These are phyloP conservation scores for Physella acuta DNA, from an alignment of 1,140 invertebrate genomes.

Conservation along the genomic window DNA sequence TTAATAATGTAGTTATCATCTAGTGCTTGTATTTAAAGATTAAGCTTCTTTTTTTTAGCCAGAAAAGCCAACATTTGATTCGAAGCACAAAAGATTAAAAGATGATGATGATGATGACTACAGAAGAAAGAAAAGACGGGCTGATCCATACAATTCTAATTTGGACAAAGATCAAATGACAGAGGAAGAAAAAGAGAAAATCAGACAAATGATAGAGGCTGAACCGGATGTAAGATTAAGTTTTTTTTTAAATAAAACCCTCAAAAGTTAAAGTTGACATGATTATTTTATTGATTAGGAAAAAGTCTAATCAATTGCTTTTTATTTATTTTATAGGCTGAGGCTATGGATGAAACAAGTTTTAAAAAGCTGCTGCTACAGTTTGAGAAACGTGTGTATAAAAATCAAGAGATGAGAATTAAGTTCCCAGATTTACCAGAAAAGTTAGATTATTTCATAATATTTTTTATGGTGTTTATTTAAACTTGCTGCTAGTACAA, in stretches of 20 bases:
- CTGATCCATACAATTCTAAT: slow-evolving; percentile 66
- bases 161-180: slow-evolving; percentile 28
- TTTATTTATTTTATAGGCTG: slow-evolving; percentile 61
- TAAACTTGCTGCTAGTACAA: too few species aligned
- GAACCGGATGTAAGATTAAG: slow-evolving; percentile 69
- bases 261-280: background rate
- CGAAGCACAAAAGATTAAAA: slow-evolving; percentile 35
- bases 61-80: slow-evolving; percentile 38
- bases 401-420: slow-evolving; percentile 97
- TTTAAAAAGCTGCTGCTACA: slow-evolving; percentile 83
- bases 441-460: slow-evolving; percentile 65
- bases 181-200: slow-evolving; percentile 76
- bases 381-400: slow-evolving; percentile 91
- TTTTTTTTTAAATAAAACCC: slow-evolving; percentile 52
- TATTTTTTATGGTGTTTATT: slow-evolving; percentile 3
- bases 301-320: too few species aligned
- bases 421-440: slow-evolving; percentile 97
- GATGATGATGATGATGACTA: slow-evolving; percentile 71
- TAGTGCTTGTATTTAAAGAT: too few species aligned
- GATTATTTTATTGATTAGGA: slow-evolving; percentile 20
- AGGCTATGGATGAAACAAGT: slow-evolving; percentile 81
- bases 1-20: too few species aligned
- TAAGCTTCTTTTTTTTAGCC: slow-evolving; percentile 30
- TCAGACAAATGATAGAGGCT: slow-evolving; percentile 79
- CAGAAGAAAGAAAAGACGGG: slow-evolving; percentile 53